Evolutionary conservation across 2,888 invertebrate genomes (phyloP).

Genomic region (Ormyrus rosae): DNA sequence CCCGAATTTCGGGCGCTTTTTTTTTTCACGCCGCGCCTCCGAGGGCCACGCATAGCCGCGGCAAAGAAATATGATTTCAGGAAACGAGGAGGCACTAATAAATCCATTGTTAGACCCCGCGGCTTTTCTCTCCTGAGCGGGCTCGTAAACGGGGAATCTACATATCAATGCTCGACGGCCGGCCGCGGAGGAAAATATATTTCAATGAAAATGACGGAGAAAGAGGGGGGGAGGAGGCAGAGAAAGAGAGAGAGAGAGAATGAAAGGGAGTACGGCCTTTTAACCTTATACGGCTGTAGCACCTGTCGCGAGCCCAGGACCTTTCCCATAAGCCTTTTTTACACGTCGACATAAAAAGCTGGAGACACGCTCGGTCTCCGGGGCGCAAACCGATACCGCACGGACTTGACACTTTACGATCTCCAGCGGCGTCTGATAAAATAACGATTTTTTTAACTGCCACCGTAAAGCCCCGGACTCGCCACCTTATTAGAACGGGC

Average conservation of each 20-base stretch:
- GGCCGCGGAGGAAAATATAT: slow-evolving; percentile 18
- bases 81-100: slow-evolving; percentile 47
- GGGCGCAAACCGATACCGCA: background rate
- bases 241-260: background rate
- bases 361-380: slow-evolving; percentile 34
- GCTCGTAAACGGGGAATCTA: slow-evolving; percentile 49
- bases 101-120: slow-evolving; percentile 48
- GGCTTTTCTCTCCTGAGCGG: background rate
- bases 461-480: slow-evolving; percentile 32
- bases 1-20: background rate
- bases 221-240: background rate
- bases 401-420: slow-evolving; percentile 53
- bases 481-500: slow-evolving; percentile 42
- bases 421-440: slow-evolving; percentile 50
- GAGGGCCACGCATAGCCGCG: background rate
- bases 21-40: slow-evolving; percentile 26
- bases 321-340: slow-evolving; percentile 65
- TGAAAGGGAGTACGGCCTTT: slow-evolving; percentile 63
- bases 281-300: slow-evolving; percentile 71
- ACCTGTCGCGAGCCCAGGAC: slow-evolving; percentile 67
- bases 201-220: slow-evolving; percentile 29
- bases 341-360: slow-evolving; percentile 40
- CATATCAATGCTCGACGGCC: slow-evolving; percentile 51
- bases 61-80: slow-evolving; percentile 47
- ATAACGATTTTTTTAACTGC: slow-evolving; percentile 48